These are phyloP conservation scores for Merops nubicus DNA, from an alignment of 2,113 vertebrate genomes.

Conservation along the genomic window DNA sequence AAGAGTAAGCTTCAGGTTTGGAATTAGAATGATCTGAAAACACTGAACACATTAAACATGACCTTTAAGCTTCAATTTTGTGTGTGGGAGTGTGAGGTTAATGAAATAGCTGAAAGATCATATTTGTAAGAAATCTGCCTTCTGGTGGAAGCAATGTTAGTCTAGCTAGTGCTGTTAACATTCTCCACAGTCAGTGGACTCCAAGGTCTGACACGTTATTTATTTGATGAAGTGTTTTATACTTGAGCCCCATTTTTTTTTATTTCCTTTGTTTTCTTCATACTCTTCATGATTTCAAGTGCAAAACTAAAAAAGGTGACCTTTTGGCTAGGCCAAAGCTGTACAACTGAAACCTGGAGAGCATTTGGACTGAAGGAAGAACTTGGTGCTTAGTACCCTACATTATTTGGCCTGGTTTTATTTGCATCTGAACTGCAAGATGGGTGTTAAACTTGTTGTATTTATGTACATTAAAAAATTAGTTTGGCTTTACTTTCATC, in stretches of 20 bases:
- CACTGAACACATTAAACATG: conserved; percentile 55
- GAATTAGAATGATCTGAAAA: conserved; percentile 37
- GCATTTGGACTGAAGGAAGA: not conserved
- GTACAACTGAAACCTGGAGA: not conserved
- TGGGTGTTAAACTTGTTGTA: not conserved
- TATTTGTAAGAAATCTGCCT: conserved; percentile 62
- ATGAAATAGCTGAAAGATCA: conserved; percentile 65
- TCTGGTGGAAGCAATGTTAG: conserved; percentile 17
- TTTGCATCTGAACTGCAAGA: not conserved
- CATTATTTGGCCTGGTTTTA: not conserved
- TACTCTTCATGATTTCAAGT: not conserved
- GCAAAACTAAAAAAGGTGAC: not conserved
- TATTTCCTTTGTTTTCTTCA: conserved; percentile 22
- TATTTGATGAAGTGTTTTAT: conserved; percentile 70
- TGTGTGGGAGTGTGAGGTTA: conserved; percentile 42
- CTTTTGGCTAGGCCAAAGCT: not conserved
- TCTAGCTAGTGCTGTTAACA: conserved; percentile 24
- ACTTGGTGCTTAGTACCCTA: not conserved
- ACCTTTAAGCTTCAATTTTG: conserved; percentile 54
- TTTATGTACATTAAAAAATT: not conserved
- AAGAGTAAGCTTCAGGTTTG: not conserved
- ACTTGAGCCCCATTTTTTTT: conserved; percentile 28
- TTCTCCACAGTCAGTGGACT: conserved; percentile 40
- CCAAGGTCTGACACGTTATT: conserved; percentile 55
- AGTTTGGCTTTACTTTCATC: not conserved